A percentile compares a stretch with the other conserved stretches of the same genome.
These are phyloP conservation scores for Euproctis similis DNA, from an alignment of 2,888 invertebrate genomes.

Conservation along the genomic window DNA sequence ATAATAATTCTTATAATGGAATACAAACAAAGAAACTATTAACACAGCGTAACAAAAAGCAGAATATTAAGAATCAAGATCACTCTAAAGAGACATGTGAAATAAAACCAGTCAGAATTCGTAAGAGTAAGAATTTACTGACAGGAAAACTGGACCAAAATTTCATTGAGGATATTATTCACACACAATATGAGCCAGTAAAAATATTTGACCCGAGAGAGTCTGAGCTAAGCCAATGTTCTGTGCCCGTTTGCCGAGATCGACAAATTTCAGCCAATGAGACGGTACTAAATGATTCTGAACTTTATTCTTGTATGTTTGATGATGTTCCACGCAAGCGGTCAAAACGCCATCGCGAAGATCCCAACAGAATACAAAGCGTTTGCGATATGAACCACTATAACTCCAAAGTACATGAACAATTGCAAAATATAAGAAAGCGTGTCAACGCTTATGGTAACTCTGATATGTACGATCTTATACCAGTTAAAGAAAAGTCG, in stretches of 20 bases:
- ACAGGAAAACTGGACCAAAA: constrained; percentile 39
- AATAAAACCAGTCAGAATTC: constrained; percentile 19
- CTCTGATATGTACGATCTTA: constrained; percentile 49
- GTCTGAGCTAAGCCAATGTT: constrained; percentile 55
- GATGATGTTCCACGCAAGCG: constrained; percentile 19
- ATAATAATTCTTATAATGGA: no score
- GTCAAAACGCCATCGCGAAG: constrained; percentile 16
- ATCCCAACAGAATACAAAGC: constrained; percentile 43
- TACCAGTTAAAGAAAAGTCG: constrained; percentile 62
- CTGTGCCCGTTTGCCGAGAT: constrained; percentile 60
- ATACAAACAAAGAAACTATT: no score
- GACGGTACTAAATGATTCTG: constrained; percentile 33
- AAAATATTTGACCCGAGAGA: constrained; percentile 46
- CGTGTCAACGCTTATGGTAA: constrained; percentile 41
- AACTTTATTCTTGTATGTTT: constrained; percentile 49
- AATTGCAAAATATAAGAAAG: constrained; percentile 26
- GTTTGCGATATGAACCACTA: constrained; percentile 55
- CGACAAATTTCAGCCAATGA: constrained; percentile 37
- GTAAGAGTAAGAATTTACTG: constrained; percentile 24
- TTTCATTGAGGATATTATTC: constrained; percentile 58
- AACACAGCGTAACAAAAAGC: no score
- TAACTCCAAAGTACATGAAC: constrained; percentile 34
- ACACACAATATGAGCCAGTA: constrained; percentile 52
- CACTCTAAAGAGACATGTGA: no score
- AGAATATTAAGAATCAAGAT: no score